Evolutionary conservation across 1,140 invertebrate genomes (phyloP), one percentile per base, ranked within the genome.

Genomic region (Aphaenogaster floridana): DNA sequence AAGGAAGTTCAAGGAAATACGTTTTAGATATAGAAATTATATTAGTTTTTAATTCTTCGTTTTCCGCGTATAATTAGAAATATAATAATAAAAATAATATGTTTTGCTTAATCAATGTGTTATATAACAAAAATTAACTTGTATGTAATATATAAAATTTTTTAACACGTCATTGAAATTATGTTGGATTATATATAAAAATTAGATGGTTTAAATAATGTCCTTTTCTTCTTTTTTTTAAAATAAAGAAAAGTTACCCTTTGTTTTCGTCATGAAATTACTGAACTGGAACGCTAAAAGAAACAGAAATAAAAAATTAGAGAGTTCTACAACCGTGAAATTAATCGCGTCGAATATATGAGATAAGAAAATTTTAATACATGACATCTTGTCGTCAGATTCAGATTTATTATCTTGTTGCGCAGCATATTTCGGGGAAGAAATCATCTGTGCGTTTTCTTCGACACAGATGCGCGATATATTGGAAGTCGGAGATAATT

Each of bases 211-310:
- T 39, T 7, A 76, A 54, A 59, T 36, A 39, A 54, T 57, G 0
- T 59, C 59, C 2, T 3, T 74, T 57, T 54, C 3, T 34, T 17
- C 5, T 59, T n/a, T 59, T 59, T 15, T 15, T 69, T 17, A 79
- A 86, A 86, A 79, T 2, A 79, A 36, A 42, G 11, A n/a, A 13
- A 64, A 64, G 74, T 48, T 13, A 15, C 4, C 9, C 17, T 69
- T 52, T 39, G 9, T 45, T 36, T 42, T 13, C 42, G 86, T 86
- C 13, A 45, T 0, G 1, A 86, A 69, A 6, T 83, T 36, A 6
- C 15, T 15, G 4, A 91, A 86, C 8, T 77, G 11, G 9, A 90
- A 78, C 21, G 34, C 90, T 90, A 39, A 52, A 63, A 15, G 79
- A 63, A 52, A 50, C 0, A 34, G 11, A 39, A 34, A 42, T 39